phyloP scores from a whole-genome alignment of 2,888 invertebrate genomes.

The Busseola fusca region DNA sequence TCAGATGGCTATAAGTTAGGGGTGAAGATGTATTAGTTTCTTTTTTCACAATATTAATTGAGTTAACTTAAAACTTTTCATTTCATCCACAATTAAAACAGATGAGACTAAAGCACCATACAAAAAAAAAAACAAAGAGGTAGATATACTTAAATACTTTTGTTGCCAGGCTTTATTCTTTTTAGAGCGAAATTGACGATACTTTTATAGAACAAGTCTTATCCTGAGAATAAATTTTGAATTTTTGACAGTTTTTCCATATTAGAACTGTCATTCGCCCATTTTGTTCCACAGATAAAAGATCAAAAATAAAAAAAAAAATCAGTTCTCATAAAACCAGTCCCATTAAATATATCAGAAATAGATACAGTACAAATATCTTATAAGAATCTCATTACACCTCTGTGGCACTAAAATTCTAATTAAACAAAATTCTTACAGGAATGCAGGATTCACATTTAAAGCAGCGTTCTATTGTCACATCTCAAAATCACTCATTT shows the following conservation, averaged over 20 bases:
- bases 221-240: background rate
- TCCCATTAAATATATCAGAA: background rate
- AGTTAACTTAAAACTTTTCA: constrained; percentile 9
- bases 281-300: background rate
- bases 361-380: background rate
- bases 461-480: constrained; percentile 45
- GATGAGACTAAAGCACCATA: background rate
- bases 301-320: background rate
- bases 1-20: constrained; percentile 63
- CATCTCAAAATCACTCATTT: constrained; percentile 42
- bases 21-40: constrained; percentile 49
- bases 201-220: background rate
- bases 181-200: background rate
- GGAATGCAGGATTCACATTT: constrained; percentile 22
- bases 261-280: background rate
- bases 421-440: constrained; percentile 52
- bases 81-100: background rate
- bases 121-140: background rate
- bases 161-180: background rate
- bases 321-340: background rate
- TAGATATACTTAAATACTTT: background rate
- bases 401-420: constrained; percentile 35
- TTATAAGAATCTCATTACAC: background rate
- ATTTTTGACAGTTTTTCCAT: background rate
- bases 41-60: constrained; percentile 22